Evolutionary conservation across 2,113 vertebrate species (phyloP), one percentile per base, ranked within the genome.

Genomic region (Pteropus alecto): DNA sequence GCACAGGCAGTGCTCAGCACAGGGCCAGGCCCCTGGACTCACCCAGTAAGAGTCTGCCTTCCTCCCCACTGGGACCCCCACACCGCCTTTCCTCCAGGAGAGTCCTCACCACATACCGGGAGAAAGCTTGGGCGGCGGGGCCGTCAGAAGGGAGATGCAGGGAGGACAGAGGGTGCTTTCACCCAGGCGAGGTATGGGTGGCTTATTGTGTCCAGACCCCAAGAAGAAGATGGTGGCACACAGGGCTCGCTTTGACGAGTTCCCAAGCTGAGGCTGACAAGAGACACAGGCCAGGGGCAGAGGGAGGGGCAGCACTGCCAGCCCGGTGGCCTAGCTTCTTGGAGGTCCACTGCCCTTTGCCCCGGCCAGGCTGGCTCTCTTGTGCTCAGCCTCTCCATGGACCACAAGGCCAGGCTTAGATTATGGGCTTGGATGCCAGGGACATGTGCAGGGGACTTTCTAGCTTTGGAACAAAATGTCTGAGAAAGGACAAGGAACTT

Each of bases 401-500:
- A 35, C 97, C 81, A 22, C 21, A 5, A 56, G 60, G 76, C 82
- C 35, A 4, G 46, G 41, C 77, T 46, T 67, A 73, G 88, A n/a
- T 38, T n/a, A 60, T 0, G 2, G 56, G 93, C 61, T 24, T 16
- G 30, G 61, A 7, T 6, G 54, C 81, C 65, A 70, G 58, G 63
- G 86, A 38, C 86, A 28, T 3, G 71, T 24, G 60, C 63, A 41
- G 60, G 63, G 79, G 51, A 54, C 19, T 11, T 89, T 82, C 56
- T 70, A 92, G 86, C 78, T 61, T 76, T 65, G 78, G 91, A 93
- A 93, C 63, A 61, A 74, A 87, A 91, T 76, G n/a, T 93, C 73
- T 83, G 51, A 83, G 87, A 58, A 35, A 22, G 35, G 88, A 94
- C 88, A 91, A 93, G 82, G 83, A 56, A 68, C 74, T 70, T 68